Evolutionary conservation across 2,888 invertebrate species (phyloP).

Genomic region (Malthinus seriepunctatus): DNA sequence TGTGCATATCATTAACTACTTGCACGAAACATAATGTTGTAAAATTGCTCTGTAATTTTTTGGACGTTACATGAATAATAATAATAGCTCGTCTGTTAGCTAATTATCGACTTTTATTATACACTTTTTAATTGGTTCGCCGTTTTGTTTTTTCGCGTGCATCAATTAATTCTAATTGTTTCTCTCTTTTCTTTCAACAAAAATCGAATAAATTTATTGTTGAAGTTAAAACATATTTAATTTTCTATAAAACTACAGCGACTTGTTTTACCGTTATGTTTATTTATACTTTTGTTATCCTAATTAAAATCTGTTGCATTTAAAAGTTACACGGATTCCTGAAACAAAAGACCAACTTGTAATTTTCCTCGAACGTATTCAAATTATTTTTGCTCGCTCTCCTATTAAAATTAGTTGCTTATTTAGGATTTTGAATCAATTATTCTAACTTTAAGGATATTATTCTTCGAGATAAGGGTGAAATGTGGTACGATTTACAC

Average conservation of each 20-base stretch:
- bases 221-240: no score
- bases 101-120: constrained; percentile 22
- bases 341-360: no score
- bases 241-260: no score
- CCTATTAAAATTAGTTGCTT: no score
- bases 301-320: not conserved
- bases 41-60: constrained; percentile 21
- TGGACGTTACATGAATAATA: constrained; percentile 18
- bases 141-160: constrained; percentile 7
- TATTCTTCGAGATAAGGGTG: no score
- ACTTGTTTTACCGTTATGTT: not conserved
- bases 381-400: no score
- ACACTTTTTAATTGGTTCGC: constrained; percentile 12
- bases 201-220: not conserved
- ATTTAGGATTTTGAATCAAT: no score
- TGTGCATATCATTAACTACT: constrained; percentile 25
- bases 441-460: no score
- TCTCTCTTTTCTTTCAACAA: not conserved
- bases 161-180: not conserved
- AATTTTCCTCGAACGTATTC: no score
- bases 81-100: constrained; percentile 11
- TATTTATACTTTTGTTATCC: not conserved
- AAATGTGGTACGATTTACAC: no score
- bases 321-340: not conserved
- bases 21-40: constrained; percentile 19